phyloP scores from a whole-genome alignment of 2,888 invertebrate species.

The Celastrina argiolus region DNA sequence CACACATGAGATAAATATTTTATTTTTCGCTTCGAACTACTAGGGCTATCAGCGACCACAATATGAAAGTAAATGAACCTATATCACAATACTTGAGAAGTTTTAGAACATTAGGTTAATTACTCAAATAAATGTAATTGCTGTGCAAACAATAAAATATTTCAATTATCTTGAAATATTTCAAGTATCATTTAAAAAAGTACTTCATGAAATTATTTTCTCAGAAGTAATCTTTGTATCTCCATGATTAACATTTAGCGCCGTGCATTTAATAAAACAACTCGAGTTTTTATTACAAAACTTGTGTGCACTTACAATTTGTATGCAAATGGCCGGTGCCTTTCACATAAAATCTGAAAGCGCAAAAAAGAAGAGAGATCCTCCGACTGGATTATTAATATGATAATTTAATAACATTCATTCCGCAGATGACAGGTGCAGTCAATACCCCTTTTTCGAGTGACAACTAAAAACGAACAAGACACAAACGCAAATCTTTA shows the following conservation, averaged over 20 bases:
- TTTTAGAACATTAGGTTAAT: no score
- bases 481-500: slow-evolving; percentile 24
- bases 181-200: no score
- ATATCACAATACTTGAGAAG: no score
- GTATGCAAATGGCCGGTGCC: slow-evolving; percentile 4
- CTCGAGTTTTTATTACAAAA: neutral
- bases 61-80: no score
- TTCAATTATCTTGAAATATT: no score
- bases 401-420: slow-evolving; percentile 22
- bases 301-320: slow-evolving; percentile 9
- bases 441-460: slow-evolving; percentile 21
- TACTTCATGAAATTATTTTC: no score
- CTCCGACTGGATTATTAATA: slow-evolving; percentile 16
- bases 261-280: neutral
- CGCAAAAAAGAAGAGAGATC: neutral
- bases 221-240: no score
- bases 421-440: slow-evolving; percentile 22
- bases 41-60: no score
- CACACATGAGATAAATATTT: no score
- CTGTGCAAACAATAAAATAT: no score
- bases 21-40: no score
- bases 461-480: slow-evolving; percentile 17
- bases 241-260: neutral
- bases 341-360: slow-evolving; percentile 18
- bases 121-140: no score